Base-by-base conservation (phyloP, 2,113 vertebrate genomes). In the Odontesthes bonariensis region DNA sequence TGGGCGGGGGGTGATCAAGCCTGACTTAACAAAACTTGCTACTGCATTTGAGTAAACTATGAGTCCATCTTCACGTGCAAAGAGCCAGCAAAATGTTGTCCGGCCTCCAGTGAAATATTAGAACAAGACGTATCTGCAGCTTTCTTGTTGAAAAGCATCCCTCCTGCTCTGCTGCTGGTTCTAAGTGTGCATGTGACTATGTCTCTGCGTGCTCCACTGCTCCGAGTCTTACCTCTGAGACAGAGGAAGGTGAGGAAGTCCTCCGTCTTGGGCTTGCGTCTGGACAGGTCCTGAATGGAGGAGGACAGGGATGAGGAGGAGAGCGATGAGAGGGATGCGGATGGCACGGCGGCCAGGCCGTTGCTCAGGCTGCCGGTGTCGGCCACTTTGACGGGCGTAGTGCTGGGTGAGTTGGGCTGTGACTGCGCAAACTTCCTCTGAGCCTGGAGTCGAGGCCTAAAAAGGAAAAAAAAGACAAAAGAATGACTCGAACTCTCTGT, bases 381-480 rank as follows among this genome's bases (percentile, higher is more conserved):
- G 70, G 95, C 95, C 95, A 96, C 95, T 93, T 99, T 99, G 83
- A 99, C 93, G 61, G 98, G 98, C 68, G 98, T 99, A 93, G 96
- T 98, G 96, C 97, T 99, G 92, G 98, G 98, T 46, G 97, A 99
- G 91, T 98, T 99, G 88, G 98, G 98, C 95, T 99, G 98, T 56
- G 98, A 99, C 92, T 99, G 98, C 90, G 98, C 98, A 81, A 99
- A 99, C 93, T 99, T 99, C 93, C 98, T 96, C 95, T 99, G 98
- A 90, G 98, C 98, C 94, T 99, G 98, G 90, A 99, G 96, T 87
- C 98, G 95, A 81, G 98, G 98, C 93, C 98, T 98, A 90, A 82
- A 63, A 12, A 19, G 6, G n/a, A 8, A 35, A 53, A 5, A 35
- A 27, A 27, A 27, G 2, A 38, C 2, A 38, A 20, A 35, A 73